Base-by-base conservation (phyloP, 2,797 vertebrate genomes). In the Poeciliopsis gracilis region DNA sequence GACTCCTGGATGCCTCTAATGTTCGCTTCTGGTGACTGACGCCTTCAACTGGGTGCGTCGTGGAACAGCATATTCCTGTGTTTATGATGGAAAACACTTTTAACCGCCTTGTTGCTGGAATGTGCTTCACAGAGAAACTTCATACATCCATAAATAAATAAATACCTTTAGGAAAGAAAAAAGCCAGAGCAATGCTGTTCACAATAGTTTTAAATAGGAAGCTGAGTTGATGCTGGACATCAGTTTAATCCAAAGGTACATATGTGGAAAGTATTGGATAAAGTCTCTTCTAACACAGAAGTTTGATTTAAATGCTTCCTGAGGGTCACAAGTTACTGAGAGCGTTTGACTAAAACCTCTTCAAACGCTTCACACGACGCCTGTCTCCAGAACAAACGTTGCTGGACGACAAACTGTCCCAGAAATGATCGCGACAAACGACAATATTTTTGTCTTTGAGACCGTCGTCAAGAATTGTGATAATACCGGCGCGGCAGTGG, bases 281-380 rank as follows among this genome's bases (percentile, higher is more conserved):
- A 36, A 63, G 59, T 36, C 7, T 33, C 30, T 36, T 36, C 16
- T 10, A 43, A 66, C 15, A 6, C 36, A 38, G 61, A 36, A 20
- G 61, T 66, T 66, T 38, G 51, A 51, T 47, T 63, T 69, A 28
- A 73, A 73, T 0, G 1, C 75, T 8, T 43, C 45, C 23, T 69
- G 66, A 69, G 15, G 25, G 38, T 67, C 33, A 63, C 41, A 11
- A 76, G 63, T 55, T 75, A 63, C n/a, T 57, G 38, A 33, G 47
- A 8, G 77, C 25, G 69, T 8, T 33, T 28, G 25, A 82, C 45
- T 53, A 5, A 79, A 78, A 28, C n/a, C 16, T 30, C 53, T 79
- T 18, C 18, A 49, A 49, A 49, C 6, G 47, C 47, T 20, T 51
- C 20, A 23, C 49, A 51, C 20, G 23, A 51, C 20, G 20, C 5